Evolutionary conservation across 2,888 invertebrate species (phyloP), one percentile per base, ranked within the genome.

Genomic region (Drosophila affinis): DNA sequence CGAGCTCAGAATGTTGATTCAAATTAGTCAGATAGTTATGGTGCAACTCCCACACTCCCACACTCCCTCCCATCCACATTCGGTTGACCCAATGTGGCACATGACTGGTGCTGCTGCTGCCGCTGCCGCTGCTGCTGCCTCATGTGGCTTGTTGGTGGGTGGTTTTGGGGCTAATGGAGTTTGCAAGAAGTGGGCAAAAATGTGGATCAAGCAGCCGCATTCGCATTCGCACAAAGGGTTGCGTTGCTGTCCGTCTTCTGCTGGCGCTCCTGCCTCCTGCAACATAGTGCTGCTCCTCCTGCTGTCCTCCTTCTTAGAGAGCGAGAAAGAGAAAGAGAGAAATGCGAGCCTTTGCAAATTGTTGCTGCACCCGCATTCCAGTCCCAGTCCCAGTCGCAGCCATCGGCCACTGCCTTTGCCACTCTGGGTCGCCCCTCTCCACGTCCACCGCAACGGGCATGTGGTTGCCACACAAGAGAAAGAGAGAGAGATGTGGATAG

Each of bases 261-360:
- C 47, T 18, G 34, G 9, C 10, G 10, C 17, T 21, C 5, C 39
- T 14, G 12, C 5, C 29, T 10, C 32, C 49, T 27, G 12, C 34
- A 27, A 7, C 32, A 32, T 64, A 54, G 24, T 18, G 3, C 48
- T 21, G 5, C 6, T 9, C 12, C 24, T 17, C 5, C 18, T n/a
- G 12, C 52, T 4, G 3, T 12, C 4, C 34, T 44, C 12, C 62
- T 45, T 63, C 14, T 27, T 27, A 27, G 27, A 27, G 24, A 24
- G 18, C 18, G 27, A 27, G 27, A 27, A 6, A 27, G 29, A 29
- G 27, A 27, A 9, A 27, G 27, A 63, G 69, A 56, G 78, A 79
- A 78, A 81, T 81, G 79, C 78, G 58, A 76, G 61, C 73, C 78
- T 80, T 77, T 75, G 78, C 80, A 80, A 81, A 81, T 81, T 82